Evolutionary conservation across 2,797 vertebrate genomes (phyloP), one percentile per base, ranked within the genome.

Genomic region (Coregonus ussuriensis): DNA sequence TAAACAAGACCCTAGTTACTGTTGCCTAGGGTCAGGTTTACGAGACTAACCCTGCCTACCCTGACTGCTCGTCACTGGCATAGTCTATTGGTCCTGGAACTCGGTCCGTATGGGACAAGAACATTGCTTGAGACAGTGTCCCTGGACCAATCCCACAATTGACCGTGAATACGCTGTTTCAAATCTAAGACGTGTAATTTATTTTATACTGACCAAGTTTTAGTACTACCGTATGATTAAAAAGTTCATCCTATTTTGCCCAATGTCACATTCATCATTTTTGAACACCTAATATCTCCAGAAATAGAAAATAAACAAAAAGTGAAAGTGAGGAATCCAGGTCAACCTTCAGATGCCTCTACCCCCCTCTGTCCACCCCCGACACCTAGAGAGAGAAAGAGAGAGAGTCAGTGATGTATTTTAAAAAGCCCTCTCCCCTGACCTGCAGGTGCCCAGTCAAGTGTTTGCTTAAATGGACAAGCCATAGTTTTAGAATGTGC

Each of bases 391-490:
- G 52, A 68, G 72, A 56, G 62, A 69, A 52, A 67, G 69, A 59
- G 84, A 56, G 77, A 51, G 62, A 47, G 63, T 5, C 25, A 51
- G 85, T 88, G 91, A 91, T 94, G 92, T 94, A 89, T 94, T 94
- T 94, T 93, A 94, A 94, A 93, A 89, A 91, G 91, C 87, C 9
- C 2, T 62, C 59, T 89, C 88, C 77, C 69, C 79, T 94, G 94
- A 94, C 94, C 93, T 89, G 87, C 79, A 83, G 84, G 80, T 79
- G 77, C 79, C 82, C 84, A 81, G 83, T 79, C 79, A 68, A 89
- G 86, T 84, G 84, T 90, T 92, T 89, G 89, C 83, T 88, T 93
- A 92, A 94, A 91, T 89, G 92, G 91, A 91, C 91, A 79, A 81
- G 79, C 84, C 79, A 79, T 75, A 86, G 85, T 89, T 92, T 91